Percentiles rank a stretch among this genome's conserved stretches.
Conservation (phyloP, 1,140 invertebrate species). For the Popillia japonica region DNA sequence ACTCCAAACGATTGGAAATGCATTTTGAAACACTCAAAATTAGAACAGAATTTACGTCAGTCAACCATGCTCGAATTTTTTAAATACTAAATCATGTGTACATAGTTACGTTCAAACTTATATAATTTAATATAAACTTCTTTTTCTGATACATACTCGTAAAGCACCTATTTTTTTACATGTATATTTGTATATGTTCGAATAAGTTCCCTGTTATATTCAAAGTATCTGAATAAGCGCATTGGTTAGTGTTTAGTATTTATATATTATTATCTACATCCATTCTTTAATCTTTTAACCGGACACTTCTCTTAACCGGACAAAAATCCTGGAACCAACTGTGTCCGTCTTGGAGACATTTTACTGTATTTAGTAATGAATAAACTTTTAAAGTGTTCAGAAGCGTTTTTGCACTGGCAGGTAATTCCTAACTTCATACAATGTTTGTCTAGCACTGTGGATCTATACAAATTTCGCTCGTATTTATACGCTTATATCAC, state of each 20-base stretch:
- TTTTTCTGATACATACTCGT: background rate
- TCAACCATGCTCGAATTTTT: background rate
- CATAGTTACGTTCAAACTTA: background rate
- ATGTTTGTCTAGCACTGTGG: too few relatives aligned
- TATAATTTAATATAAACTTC: background rate
- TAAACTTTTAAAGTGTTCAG: too few relatives aligned
- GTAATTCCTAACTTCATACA: too few relatives aligned
- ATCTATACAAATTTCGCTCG: too few relatives aligned
- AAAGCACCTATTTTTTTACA: too few relatives aligned
- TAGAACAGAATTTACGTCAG: background rate
- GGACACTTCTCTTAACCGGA: background rate
- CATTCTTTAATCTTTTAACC: background rate
- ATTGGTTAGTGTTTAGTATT: constrained; percentile 41
- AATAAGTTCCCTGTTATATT: background rate
- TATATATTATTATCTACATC: background rate
- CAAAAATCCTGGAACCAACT: background rate
- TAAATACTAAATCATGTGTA: background rate
- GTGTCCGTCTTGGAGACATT: background rate
- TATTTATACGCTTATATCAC: too few relatives aligned
- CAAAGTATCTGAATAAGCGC: background rate
- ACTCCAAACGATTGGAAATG: background rate
- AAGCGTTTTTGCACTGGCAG: too few relatives aligned
- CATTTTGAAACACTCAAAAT: background rate
- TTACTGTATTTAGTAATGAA: background rate
- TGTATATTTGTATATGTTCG: too few relatives aligned